Base-by-base conservation (phyloP, 92 coral and sea anemone genomes). In the Phymanthus crucifer region DNA sequence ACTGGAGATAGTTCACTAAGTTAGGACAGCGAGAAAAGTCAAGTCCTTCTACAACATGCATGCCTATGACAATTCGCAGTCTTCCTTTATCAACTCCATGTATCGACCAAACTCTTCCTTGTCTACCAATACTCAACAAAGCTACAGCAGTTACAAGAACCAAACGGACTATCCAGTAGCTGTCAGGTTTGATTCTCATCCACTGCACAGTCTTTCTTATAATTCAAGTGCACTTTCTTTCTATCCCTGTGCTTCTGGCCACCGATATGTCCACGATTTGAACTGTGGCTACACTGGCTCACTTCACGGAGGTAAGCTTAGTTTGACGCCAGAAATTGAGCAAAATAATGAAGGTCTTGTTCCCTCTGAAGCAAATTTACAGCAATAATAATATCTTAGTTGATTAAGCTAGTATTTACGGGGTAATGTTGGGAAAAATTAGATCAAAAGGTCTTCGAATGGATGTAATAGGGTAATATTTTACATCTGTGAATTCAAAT, bases 81-180 rank as follows among this genome's bases (percentile, higher is more conserved):
- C 97, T 0, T 83, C 97, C 0, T 92, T 89, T 43, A 79, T 92
- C 83, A 92, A 92, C 75, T 87, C 94, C 11, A 92, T 92, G 97
- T 92, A 92, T 78, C 76, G 97, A 36, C 94, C 91, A 4, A 90
- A 68, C 47, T 90, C 94, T 10, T 74, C 92, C 10, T 61, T 92
- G 0, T 84, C 93, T 17, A 80, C 92, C 7, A 76, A 89, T 17
- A 78, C 78, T 38, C 86, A 84, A 32, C 94, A 90, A 66, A 78
- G 86, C 31, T 84, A 85, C 45, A 67, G 89, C 37, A 77, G 91
- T 70, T 90, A 87, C 80, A 90, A 92, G 65, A 78, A 84, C 64
- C 87, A 86, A 40, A 74, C 93, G 37, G 97, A 92, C 4, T 92
- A 92, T 72, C 97, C 97, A 1, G 92, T 92, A 86, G 97, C 97